Percentiles rank a stretch among this genome's conserved stretches.
phyloP scores from a whole-genome alignment of 1,140 invertebrate species.

The Neodiprion pinetum region DNA sequence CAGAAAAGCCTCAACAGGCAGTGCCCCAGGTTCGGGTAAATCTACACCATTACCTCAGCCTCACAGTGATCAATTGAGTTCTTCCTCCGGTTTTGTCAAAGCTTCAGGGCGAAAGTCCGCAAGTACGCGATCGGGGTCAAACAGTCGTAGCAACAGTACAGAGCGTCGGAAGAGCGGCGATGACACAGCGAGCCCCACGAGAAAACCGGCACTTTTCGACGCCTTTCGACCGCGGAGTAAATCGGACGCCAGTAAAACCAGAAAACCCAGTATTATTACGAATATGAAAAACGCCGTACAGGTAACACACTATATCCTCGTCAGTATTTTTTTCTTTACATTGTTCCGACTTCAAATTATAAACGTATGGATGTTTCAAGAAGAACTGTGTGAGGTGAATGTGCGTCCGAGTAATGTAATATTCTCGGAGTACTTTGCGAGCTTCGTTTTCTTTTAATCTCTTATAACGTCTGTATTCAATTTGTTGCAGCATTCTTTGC shows the following conservation, averaged over 20 bases:
- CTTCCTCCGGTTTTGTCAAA: slow-evolving; percentile 44
- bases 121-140: slow-evolving; percentile 60
- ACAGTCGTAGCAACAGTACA: slow-evolving; percentile 66
- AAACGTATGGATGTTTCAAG: neutral
- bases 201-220: slow-evolving; percentile 80
- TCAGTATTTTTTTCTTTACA: slow-evolving; percentile 24
- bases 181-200: slow-evolving; percentile 71
- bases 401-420: too few species aligned
- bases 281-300: slow-evolving; percentile 80
- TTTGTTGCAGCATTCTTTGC: slow-evolving; percentile 47
- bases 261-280: slow-evolving; percentile 77
- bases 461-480: neutral
- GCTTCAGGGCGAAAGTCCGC: slow-evolving; percentile 42
- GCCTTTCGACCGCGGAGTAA: slow-evolving; percentile 83
- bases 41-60: slow-evolving; percentile 52
- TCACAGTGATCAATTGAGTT: slow-evolving; percentile 44
- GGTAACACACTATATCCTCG: slow-evolving; percentile 63
- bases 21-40: slow-evolving; percentile 52
- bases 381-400: too few species aligned
- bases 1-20: slow-evolving; percentile 45
- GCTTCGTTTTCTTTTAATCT: too few species aligned
- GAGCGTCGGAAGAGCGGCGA: slow-evolving; percentile 68
- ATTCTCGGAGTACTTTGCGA: too few species aligned
- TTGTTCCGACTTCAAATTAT: neutral
- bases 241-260: slow-evolving; percentile 74